A percentile compares a stretch with the other conserved stretches of the same genome.
phyloP scores from a whole-genome alignment of 2,113 vertebrate species.

The Phocoena phocoena region DNA sequence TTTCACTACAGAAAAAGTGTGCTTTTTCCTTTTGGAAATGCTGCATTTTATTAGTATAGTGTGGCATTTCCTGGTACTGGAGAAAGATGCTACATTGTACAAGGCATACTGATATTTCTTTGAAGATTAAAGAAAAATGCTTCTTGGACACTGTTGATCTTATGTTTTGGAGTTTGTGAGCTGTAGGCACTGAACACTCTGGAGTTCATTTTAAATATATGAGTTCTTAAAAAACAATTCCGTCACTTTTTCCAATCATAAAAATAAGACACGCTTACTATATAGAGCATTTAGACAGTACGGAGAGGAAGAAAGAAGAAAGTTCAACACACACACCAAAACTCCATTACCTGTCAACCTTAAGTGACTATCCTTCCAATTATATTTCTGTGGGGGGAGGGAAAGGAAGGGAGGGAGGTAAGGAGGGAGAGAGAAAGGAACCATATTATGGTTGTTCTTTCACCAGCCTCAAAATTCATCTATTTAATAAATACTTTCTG shows the following conservation, averaged over 20 bases:
- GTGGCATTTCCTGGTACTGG: not conserved
- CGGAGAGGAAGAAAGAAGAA: not conserved
- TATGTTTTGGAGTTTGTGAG: slow-evolving; percentile 6
- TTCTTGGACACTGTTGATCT: not conserved
- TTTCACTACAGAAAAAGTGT: not conserved
- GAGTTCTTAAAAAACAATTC: slow-evolving; percentile 6
- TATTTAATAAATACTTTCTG: slow-evolving; percentile 27
- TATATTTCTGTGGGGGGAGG: not conserved
- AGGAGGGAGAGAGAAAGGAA: not conserved
- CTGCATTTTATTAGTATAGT: not conserved
- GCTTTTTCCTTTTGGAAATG: slow-evolving; percentile 14
- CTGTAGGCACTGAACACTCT: not conserved
- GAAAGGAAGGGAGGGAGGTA: not conserved
- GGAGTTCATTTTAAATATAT: slow-evolving; percentile 26
- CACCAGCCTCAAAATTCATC: not conserved
- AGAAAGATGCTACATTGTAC: not conserved
- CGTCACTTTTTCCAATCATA: not conserved
- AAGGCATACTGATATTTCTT: not conserved
- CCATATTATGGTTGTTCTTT: not conserved
- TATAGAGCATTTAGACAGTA: not conserved
- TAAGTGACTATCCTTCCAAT: not conserved
- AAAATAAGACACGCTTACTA: not conserved
- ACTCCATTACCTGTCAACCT: not conserved
- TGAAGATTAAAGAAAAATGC: not conserved
- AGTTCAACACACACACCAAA: not conserved